Evolutionary conservation across 2,797 vertebrate genomes (phyloP), one percentile per base, ranked within the genome.

Genomic region (Momotus momota): DNA sequence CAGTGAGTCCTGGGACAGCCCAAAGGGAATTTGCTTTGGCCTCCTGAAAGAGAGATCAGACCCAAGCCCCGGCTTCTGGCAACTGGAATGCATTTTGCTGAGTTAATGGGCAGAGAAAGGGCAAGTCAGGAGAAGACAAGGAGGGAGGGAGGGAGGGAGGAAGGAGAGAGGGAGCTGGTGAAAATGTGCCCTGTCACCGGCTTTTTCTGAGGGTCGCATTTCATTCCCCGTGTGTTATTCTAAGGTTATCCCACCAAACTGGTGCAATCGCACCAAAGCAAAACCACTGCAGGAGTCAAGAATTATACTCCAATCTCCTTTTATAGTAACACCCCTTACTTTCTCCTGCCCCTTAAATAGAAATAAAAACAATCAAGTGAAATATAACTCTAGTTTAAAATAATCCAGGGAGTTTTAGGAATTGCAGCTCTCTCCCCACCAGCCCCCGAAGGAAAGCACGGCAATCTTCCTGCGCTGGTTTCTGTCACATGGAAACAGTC

Each of bases 351-450:
- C 70, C 80, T 73, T 75, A 95, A 95, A 94, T 51, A 96, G 91
- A 72, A 96, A 81, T 69, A 69, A 93, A 94, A 96, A 90, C 87
- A 88, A 90, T 55, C 72, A 12, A 87, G 40, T 83, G 87, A 96
- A 96, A 94, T 10, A 73, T 20, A 88, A 85, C 75, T 5, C 78
- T 5, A 2, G 77, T 58, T 86, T 86, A 75, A 95, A 95, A 88
- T 72, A 88, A 96, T 81, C 77, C 74, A 14, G 46, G 81, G 85
- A 79, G 58, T 43, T 90, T 90, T 48, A 90, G 70, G 87, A 86
- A 33, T 26, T 25, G 69, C 77, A 91, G 80, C 29, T 93, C 86
- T 55, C 45, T 86, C 61, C 65, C 61, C 0, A 6, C 45, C 72
- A 64, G 71, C 29, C 60, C 64, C 81, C 45, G 19, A 41, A 72